These are phyloP conservation scores for Erpornis zantholeuca DNA, from an alignment of 2,113 vertebrate genomes.

Conservation along the genomic window DNA sequence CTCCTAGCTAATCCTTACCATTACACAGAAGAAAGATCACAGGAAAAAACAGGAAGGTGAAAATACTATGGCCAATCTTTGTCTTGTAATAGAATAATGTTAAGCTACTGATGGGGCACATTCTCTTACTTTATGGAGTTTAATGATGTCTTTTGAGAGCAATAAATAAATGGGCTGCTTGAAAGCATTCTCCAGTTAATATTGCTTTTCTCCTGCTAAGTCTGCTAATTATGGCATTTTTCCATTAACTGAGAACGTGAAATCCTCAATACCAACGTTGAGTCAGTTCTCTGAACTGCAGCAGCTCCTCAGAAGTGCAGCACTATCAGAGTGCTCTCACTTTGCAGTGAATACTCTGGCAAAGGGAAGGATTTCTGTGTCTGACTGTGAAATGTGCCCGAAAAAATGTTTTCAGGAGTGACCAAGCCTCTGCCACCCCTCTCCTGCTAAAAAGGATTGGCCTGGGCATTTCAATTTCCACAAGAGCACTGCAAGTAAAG, in stretches of 20 bases:
- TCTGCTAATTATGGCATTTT: background rate
- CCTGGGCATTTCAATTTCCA: background rate
- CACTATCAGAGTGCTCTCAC: background rate
- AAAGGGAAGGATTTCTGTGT: background rate
- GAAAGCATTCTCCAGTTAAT: background rate
- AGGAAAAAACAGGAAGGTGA: background rate
- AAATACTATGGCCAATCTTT: background rate
- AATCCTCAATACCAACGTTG: background rate
- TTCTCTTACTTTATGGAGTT: background rate
- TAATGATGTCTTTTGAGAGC: background rate
- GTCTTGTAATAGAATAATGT: background rate
- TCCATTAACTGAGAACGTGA: background rate
- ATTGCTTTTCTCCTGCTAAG: background rate
- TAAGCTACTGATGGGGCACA: background rate
- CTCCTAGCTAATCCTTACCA: background rate
- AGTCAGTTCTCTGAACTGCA: background rate
- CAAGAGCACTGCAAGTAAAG: background rate
- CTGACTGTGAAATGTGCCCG: background rate
- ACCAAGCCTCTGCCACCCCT: background rate
- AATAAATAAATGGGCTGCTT: background rate
- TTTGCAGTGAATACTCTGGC: background rate
- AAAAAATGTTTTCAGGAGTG: background rate
- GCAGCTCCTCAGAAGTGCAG: background rate
- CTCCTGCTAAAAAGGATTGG: background rate
- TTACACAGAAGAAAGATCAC: background rate